These are phyloP conservation scores for Mesaphorura yosii DNA, from an alignment of 1,140 invertebrate species.

Conservation along the genomic window DNA sequence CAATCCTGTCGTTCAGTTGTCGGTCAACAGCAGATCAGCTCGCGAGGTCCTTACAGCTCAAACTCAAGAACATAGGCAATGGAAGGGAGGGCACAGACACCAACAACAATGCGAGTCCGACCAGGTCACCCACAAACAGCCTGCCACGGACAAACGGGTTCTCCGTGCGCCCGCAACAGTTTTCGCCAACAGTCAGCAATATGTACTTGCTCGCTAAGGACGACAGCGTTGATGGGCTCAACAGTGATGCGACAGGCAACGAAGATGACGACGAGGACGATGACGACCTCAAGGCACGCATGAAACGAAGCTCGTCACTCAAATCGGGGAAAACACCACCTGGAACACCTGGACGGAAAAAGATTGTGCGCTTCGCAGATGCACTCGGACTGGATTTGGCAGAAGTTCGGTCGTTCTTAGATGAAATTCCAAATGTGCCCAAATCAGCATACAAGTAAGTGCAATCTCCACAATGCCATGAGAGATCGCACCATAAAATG, in stretches of 20 bases:
- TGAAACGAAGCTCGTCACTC: slow-evolving; percentile 72
- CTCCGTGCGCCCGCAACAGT: no score
- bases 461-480: background rate
- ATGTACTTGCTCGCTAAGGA: no score
- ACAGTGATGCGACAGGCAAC: no score
- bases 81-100: slow-evolving; percentile 17
- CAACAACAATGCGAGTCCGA: slow-evolving; percentile 23
- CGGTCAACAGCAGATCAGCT: slow-evolving; percentile 64
- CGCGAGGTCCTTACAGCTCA: slow-evolving; percentile 57
- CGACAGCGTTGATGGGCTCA: no score
- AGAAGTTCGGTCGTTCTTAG: slow-evolving; percentile 75
- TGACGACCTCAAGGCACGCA: slow-evolving; percentile 31
- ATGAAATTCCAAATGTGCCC: slow-evolving; percentile 76
- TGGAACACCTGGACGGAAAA: slow-evolving; percentile 74
- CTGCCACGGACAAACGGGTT: no score
- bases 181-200: no score
- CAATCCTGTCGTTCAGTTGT: slow-evolving; percentile 54
- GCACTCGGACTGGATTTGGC: slow-evolving; percentile 83
- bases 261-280: no score
- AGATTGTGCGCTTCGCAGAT: slow-evolving; percentile 90
- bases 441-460: slow-evolving; percentile 57
- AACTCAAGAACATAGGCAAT: slow-evolving; percentile 52
- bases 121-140: slow-evolving; percentile 38
- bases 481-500: background rate
- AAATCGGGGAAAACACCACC: slow-evolving; percentile 85